Percentiles rank a stretch among this genome's conserved stretches.
Conservation (phyloP, 2,888 invertebrate species). For the Meiosimyza platycephala region DNA sequence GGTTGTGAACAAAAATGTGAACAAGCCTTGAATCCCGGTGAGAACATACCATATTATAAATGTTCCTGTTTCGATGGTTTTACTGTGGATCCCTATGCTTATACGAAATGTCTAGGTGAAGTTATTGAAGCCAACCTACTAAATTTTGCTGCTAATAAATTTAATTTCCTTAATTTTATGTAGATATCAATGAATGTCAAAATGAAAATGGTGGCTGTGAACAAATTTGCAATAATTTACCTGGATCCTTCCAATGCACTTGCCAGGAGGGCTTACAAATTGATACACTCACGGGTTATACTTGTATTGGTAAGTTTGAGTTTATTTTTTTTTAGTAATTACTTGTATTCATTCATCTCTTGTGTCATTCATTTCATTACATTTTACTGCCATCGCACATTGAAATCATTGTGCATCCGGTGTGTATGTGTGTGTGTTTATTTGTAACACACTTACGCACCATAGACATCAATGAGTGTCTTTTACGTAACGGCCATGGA, state of each 20-base stretch:
- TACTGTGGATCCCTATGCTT: constrained; percentile 66
- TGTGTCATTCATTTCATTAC: constrained; percentile 35
- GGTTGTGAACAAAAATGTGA: constrained; percentile 70
- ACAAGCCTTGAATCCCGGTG: constrained; percentile 62
- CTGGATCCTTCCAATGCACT: constrained; percentile 71
- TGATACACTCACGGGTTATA: constrained; percentile 64
- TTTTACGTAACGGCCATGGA: constrained; percentile 73
- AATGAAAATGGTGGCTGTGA: constrained; percentile 70
- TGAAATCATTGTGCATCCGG: neutral
- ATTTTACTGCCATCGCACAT: neutral
- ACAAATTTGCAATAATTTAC: constrained; percentile 70
- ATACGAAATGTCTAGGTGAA: constrained; percentile 63
- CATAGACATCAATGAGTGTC: constrained; percentile 73
- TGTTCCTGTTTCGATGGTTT: constrained; percentile 67
- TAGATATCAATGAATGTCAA: constrained; percentile 72
- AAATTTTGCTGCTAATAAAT: neutral
- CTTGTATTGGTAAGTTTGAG: constrained; percentile 68
- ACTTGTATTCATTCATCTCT: neutral
- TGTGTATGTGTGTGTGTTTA: neutral
- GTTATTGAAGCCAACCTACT: neutral
- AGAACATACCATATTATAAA: constrained; percentile 61
- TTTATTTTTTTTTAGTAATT: no score
- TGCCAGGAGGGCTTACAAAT: constrained; percentile 70
- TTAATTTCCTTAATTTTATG: neutral
- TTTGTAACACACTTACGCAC: neutral